These are phyloP conservation scores for Falco columbarius DNA, from an alignment of 2,797 vertebrate species.

Conservation along the genomic window DNA sequence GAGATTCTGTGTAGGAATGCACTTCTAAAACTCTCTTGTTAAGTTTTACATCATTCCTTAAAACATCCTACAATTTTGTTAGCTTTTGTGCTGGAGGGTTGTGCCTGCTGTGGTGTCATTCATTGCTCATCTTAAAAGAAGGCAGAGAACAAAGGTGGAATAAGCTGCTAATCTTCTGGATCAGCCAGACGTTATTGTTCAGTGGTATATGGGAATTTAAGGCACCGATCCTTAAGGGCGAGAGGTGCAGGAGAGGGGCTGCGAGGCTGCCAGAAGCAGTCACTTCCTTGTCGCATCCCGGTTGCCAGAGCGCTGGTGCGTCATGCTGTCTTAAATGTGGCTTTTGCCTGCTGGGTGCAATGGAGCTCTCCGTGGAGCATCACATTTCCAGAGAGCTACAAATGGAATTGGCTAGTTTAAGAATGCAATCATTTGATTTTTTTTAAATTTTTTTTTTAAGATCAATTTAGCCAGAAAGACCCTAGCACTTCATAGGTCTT, in stretches of 20 bases:
- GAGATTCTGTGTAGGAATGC: not conserved
- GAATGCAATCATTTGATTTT: not conserved
- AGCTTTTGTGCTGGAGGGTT: not conserved
- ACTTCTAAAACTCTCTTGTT: not conserved
- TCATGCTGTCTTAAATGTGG: not conserved
- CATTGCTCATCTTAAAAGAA: slow-evolving; percentile 42
- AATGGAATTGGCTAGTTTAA: slow-evolving; percentile 30
- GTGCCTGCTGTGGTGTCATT: slow-evolving; percentile 28
- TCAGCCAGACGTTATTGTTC: slow-evolving; percentile 10
- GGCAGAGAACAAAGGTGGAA: slow-evolving; percentile 48
- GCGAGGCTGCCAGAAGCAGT: not conserved
- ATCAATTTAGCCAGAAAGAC: not conserved
- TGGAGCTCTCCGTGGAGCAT: not conserved
- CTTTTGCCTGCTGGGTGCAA: slow-evolving; percentile 33
- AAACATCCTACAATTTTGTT: slow-evolving; percentile 22
- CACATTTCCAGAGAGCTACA: slow-evolving; percentile 39
- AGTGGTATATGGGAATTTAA: not conserved
- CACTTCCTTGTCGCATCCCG: not conserved
- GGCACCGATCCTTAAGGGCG: not conserved
- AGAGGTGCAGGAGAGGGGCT: not conserved
- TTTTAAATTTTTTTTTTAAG: not conserved
- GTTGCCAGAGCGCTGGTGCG: not conserved
- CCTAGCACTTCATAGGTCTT: not conserved
- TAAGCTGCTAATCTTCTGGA: slow-evolving; percentile 40
- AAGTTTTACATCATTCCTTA: slow-evolving; percentile 3